Percentiles rank a stretch among this genome's conserved stretches.
Evolutionary conservation across 2,797 vertebrate genomes (phyloP).

Genomic region (Hapalemur alaotrensis): DNA sequence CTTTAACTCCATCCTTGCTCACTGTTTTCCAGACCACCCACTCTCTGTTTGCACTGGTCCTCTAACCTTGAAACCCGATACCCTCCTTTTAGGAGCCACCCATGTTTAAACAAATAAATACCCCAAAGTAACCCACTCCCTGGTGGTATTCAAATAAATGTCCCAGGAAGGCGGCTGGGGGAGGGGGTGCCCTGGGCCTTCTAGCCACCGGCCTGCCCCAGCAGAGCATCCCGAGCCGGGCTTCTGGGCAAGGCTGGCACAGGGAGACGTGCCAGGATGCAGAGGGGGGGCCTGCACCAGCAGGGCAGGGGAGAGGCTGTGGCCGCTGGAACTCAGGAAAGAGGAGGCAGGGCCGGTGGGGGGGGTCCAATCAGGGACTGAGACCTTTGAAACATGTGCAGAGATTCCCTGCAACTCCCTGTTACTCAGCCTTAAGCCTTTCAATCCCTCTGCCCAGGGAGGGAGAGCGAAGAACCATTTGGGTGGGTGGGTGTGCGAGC

Average conservation of each 20-base stretch:
- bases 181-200: neutral
- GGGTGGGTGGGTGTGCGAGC: neutral
- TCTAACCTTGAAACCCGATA: constrained; percentile 61
- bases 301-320: neutral
- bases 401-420: neutral
- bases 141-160: constrained; percentile 60
- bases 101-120: constrained; percentile 77
- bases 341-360: neutral
- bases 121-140: constrained; percentile 21
- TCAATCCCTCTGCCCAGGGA: neutral
- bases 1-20: neutral
- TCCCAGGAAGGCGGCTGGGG: constrained; percentile 36
- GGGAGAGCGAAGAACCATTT: neutral
- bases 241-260: neutral
- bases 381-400: neutral
- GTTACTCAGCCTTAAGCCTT: neutral
- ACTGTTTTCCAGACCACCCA: constrained; percentile 68
- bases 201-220: neutral
- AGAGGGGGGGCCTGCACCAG: neutral
- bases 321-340: neutral
- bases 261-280: neutral
- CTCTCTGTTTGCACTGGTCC: constrained; percentile 62
- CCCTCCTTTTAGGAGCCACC: constrained; percentile 59
- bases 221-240: neutral
- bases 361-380: neutral